Conservation (phyloP, 2,888 invertebrate genomes). For the Tetropium fuscum region DNA sequence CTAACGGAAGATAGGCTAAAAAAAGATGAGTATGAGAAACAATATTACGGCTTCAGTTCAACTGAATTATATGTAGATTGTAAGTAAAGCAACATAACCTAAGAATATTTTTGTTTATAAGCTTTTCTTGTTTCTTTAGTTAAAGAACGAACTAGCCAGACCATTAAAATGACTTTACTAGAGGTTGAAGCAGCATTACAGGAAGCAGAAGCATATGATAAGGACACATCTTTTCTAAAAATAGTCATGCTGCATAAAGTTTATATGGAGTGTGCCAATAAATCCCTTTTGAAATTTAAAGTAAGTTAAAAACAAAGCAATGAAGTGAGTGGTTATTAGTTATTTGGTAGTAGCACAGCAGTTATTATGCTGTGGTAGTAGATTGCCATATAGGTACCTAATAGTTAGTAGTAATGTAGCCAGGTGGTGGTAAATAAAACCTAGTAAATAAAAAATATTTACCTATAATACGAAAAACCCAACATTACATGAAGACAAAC, state of each 20-base stretch:
- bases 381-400: too few species aligned
- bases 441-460: too few species aligned
- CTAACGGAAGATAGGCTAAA: conserved; percentile 23
- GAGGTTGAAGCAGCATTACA: conserved; percentile 26
- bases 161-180: conserved; percentile 26
- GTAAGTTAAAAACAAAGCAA: conserved; percentile 16
- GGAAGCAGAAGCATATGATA: conserved; percentile 11
- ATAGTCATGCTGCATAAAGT: conserved; percentile 29
- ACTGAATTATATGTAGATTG: conserved; percentile 31
- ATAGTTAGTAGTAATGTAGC: too few species aligned
- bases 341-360: too few species aligned
- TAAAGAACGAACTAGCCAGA: conserved; percentile 19
- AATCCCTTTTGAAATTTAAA: conserved; percentile 26
- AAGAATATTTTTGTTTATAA: not conserved
- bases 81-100: conserved; percentile 22
- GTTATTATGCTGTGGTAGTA: too few species aligned
- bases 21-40: conserved; percentile 38
- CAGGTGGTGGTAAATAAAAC: too few species aligned
- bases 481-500: too few species aligned
- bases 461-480: too few species aligned
- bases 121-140: conserved; percentile 22
- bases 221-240: conserved; percentile 11
- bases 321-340: not conserved
- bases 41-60: conserved; percentile 38
- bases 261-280: conserved; percentile 28